Evolutionary conservation across 2,797 vertebrate species (phyloP), one percentile per base, ranked within the genome.

Genomic region (Pseudopleuronectes americanus): DNA sequence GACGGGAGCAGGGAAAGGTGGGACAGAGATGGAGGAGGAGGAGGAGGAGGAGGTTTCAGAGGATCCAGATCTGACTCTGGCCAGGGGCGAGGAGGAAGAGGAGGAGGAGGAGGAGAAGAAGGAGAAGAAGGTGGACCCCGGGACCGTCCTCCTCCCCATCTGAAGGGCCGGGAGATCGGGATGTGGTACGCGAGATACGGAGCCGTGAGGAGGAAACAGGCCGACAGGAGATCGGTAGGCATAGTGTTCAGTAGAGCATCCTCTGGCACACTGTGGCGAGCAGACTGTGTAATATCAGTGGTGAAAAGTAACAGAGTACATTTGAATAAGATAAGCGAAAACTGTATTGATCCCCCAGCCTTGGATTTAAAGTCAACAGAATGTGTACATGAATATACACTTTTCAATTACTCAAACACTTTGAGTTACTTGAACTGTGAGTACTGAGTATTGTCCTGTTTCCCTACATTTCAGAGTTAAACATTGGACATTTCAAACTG

Each of bases 161-260:
- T 99, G 71, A 97, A 94, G 84, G 97, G 97, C 67, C 94, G 96
- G 21, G 97, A 98, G 8, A 98, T 99, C 17, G 97, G 97, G 23
- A 17, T 99, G 88, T 99, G 98, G 98, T 99, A 99, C 89, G 96
- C 98, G 1, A 95, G 94, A 77, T 95, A 95, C 70, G 95, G 96
- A 64, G 96, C 96, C 79, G 91, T 95, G 66, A 94, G 95, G 90
- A 89, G 95, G 92, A 66, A 93, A 72, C 67, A 98, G 93, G 92
- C 92, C 83, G 93, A 96, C 91, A 90, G 94, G 43, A 93, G 91
- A 85, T 92, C 93, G 89, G 93, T 94, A 83, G 54, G 89, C 64
- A 16, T 6, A 23, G 6, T 19, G 38, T 49, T 31, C 28, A 3
- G 22, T 21, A 48, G 38, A 33, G 31, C 17, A 41, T 51, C 6